phyloP scores from a whole-genome alignment of 2,797 vertebrate species.

The Gallinago solitaria region DNA sequence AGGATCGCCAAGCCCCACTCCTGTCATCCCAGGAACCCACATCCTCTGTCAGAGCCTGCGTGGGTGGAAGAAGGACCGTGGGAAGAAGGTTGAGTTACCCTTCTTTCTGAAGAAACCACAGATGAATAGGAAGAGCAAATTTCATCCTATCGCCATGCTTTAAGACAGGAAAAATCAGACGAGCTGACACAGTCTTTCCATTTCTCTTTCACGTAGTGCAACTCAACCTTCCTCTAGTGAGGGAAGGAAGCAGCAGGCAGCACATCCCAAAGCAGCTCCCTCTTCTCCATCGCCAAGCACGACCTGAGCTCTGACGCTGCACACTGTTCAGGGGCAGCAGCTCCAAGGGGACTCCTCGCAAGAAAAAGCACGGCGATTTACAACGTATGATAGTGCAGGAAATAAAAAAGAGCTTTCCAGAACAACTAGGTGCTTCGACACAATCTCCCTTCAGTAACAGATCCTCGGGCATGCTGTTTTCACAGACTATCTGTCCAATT shows the following conservation, averaged over 20 bases:
- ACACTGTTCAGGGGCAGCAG: not conserved
- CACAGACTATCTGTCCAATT: not conserved
- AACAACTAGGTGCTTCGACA: not conserved
- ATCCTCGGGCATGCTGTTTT: not conserved
- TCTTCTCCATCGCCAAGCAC: fast-evolving
- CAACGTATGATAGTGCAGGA: not conserved
- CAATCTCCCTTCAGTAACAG: not conserved
- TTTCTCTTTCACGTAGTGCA: not conserved
- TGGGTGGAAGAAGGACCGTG: not conserved
- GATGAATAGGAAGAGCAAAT: not conserved
- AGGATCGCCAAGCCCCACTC: not conserved
- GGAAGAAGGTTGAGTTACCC: not conserved
- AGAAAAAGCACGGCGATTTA: not conserved
- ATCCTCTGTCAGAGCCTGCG: not conserved
- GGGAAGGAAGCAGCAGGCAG: not conserved
- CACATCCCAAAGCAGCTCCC: not conserved
- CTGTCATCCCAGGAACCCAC: not conserved
- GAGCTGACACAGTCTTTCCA: not conserved
- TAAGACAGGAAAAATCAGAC: not conserved
- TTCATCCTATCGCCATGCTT: not conserved
- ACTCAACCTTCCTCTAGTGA: not conserved
- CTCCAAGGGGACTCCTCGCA: not conserved
- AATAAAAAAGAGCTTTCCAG: not conserved
- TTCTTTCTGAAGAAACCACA: not conserved
- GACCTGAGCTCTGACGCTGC: not conserved